Evolutionary conservation across 2,888 invertebrate genomes (phyloP), one percentile per base, ranked within the genome.

Genomic region (Rambutsinella grinnellia): DNA sequence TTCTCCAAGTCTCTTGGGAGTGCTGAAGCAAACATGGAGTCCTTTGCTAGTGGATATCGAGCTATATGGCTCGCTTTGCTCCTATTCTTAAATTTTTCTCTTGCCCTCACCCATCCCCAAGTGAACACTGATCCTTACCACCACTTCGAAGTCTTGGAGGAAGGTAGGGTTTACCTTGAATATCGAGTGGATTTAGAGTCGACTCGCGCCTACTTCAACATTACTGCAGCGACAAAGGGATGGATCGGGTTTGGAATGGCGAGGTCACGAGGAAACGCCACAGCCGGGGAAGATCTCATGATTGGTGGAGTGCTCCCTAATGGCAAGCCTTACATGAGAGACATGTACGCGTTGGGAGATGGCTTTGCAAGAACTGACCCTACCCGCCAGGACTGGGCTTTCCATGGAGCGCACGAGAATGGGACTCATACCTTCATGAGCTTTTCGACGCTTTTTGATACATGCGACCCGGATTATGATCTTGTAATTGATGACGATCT

Each of bases 381-480:
- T 1, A 23, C 28, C 1, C 15, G 13, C 0, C 67, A 67, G 23
- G 49, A 67, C 21, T 67, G 58, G 58, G 21, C 2, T 2, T 23
- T 67, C 5, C 49, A 28, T 10, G 0, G 49, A 15, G 47, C 27
- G 0, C 17, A 5, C 3, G 49, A 67, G 54, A 57, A 49, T 17
- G 19, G n/a, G 0, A 49, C 27, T 5, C 69, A 65, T 26, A 78
- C 78, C 13, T 51, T 47, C 21, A 36, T 78, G 0, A 36, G 15
- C 13, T 78, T 78, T 46, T 65, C 68, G 19, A n/a, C 74, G 3
- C 15, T 58, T 13, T 60, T 78, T 10, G 62, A 78, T 21, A 69
- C 78, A 0, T 78, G 78, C 28, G 78, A 78, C 23, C 27, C 19
- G 10, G n/a, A 51, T 0, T 23, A 58, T 26, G 67, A 57, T 19